phyloP scores from a whole-genome alignment of 2,888 invertebrate species.

The Scaptomyza cyrtandrae region DNA sequence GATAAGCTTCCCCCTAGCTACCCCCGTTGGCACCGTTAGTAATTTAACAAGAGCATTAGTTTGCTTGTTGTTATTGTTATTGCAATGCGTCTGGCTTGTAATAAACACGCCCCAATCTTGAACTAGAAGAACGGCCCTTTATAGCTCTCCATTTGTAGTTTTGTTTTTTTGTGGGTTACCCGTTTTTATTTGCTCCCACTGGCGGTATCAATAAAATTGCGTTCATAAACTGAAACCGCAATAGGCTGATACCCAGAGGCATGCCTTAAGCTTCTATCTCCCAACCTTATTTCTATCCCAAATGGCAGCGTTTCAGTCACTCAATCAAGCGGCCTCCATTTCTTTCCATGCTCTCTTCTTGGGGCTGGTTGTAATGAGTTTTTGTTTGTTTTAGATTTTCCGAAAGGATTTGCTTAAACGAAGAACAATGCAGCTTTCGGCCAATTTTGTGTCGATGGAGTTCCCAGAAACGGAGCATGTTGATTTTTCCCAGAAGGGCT shows the following conservation, averaged over 20 bases:
- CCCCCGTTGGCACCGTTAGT: constrained; percentile 17
- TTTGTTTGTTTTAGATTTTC: constrained; percentile 69
- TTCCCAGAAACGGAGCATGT: constrained; percentile 2
- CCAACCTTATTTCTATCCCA: constrained; percentile 15
- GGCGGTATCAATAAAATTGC: constrained; percentile 79
- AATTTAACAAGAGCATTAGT: constrained; percentile 60
- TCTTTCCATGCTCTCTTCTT: constrained; percentile 3
- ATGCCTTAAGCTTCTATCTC: constrained; percentile 27
- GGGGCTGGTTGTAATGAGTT: constrained; percentile 60
- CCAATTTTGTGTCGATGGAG: background rate
- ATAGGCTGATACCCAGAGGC: constrained; percentile 32
- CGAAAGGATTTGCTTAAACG: constrained; percentile 68
- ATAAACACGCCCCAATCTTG: constrained; percentile 60
- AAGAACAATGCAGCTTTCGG: constrained; percentile 16
- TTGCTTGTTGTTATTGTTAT: constrained; percentile 60
- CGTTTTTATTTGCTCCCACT: constrained; percentile 61
- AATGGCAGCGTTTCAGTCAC: constrained; percentile 54
- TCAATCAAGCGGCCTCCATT: constrained; percentile 68
- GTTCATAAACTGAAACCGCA: constrained; percentile 68
- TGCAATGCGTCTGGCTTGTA: constrained; percentile 39
- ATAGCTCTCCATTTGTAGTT: constrained; percentile 25
- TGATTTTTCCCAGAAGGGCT: constrained; percentile 2
- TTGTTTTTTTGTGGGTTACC: constrained; percentile 7
- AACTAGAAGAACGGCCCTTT: constrained; percentile 45
- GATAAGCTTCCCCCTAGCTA: constrained; percentile 15